Evolutionary conservation across 2,113 vertebrate genomes (phyloP), one percentile per base, ranked within the genome.

Genomic region (Sylvietta virens): DNA sequence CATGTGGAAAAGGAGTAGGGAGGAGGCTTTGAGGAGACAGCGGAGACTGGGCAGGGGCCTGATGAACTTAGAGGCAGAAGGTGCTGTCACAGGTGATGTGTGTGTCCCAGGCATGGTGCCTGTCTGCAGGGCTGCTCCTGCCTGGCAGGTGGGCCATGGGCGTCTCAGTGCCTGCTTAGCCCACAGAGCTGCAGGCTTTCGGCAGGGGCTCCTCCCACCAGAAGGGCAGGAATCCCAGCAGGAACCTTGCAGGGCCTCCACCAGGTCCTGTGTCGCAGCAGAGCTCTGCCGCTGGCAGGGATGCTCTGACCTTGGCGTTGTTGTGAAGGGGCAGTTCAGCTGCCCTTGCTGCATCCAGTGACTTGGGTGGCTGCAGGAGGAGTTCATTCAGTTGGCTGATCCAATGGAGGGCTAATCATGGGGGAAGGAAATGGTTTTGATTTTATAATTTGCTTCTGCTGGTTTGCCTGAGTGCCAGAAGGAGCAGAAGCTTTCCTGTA

Each of bases 61-160:
- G 51, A 3, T 42, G 39, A 15, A 2, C 50, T 27, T 16, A 1
- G 6, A 31, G n/a, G 4, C 42, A 24, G 56, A 23, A 26, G 6
- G 11, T 18, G 26, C 26, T 31, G 50, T n/a, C 18, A 1, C 31
- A 16, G 61, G 35, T 3, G 0, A 1, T 0, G 1, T 2, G 16
- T 17, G 23, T 40, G 58, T 56, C 50, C 11, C 37, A 4, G 81
- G 17, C 10, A 4, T 2, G 33, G 61, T 18, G n/a, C 6, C 14
- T 4, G 5, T n/a, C 18, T 45, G 37, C n/a, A 7, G 73, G 28
- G 51, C 54, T 44, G 8, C 56, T 51, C 9, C 11, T 12, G 31
- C 33, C 15, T 8, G 11, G 13, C 18, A 6, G 51, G 3, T 28
- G 1, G n/a, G n/a, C n/a, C n/a, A n/a, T 10, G n/a, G 40, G 35